Percentiles rank a stretch among this genome's conserved stretches.
Conservation (phyloP, 2,797 vertebrate genomes). For the Paguma larvata region DNA sequence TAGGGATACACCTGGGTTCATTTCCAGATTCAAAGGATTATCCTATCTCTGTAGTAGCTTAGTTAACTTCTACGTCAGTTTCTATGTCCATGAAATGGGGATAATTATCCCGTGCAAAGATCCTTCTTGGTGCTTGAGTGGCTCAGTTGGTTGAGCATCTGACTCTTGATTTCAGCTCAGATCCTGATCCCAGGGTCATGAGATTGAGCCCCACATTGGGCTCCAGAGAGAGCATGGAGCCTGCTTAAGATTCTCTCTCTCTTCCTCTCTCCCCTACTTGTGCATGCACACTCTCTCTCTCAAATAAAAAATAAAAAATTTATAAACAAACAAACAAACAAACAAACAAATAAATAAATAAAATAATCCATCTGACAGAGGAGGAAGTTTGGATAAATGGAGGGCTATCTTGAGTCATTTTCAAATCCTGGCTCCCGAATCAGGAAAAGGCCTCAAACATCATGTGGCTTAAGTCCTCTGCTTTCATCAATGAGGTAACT, state of each 20-base stretch:
- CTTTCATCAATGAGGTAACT: conserved; percentile 6
- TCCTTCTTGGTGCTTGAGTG: background rate
- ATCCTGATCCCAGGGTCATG: too few species aligned
- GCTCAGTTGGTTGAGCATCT: too few species aligned
- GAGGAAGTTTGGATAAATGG: conserved; percentile 24
- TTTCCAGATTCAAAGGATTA: background rate
- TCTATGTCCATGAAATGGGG: conserved; percentile 19
- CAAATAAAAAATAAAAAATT: too few species aligned
- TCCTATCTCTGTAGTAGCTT: conserved; percentile 53
- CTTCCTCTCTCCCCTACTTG: too few species aligned
- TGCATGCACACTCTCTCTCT: too few species aligned
- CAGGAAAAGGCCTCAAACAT: background rate
- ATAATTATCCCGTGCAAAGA: background rate
- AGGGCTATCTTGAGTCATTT: conserved; percentile 8
- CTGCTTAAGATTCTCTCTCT: too few species aligned
- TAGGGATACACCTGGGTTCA: conserved; percentile 8
- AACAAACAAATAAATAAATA: too few species aligned
- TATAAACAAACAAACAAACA: too few species aligned
- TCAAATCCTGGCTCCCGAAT: conserved; percentile 1
- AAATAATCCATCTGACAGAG: background rate
- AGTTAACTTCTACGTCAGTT: conserved; percentile 45
- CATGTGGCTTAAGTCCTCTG: background rate
- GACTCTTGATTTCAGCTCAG: too few species aligned
- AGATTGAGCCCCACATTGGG: too few species aligned
- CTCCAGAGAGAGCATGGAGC: too few species aligned